Base-by-base conservation (phyloP, 2,888 invertebrate genomes). In the Thecophora atra region DNA sequence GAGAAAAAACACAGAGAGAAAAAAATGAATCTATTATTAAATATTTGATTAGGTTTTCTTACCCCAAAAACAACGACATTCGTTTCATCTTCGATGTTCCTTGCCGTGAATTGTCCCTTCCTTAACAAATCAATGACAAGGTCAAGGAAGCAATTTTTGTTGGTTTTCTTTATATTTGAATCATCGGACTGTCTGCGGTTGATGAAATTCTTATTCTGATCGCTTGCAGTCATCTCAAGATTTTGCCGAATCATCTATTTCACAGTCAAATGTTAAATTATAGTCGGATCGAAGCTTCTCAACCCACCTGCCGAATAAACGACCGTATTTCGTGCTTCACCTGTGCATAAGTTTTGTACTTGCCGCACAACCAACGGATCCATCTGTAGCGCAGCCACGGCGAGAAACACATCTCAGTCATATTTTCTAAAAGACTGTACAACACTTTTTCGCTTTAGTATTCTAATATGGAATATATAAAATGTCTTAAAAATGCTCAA, bases 31-130 rank as follows among this genome's bases (percentile, higher is more conserved):
- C 7, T 30, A 51, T n/a, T 3, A 21, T 47, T 19, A 17, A 52
- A 21, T n/a, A 19, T 47, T 64, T 13, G 24, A 4, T 24, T 1
- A 52, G 3, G 15, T 5, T 56, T 5, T 65, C 52, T 47, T 76
- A 81, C 80, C 11, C 83, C 85, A 73, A 84, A 82, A 0, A 85
- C 83, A 64, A 85, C 81, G 0, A 81, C 79, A 75, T 83, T 84
- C 0, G 84, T 80, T 76, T 85, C 85, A 68, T 81, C 80, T 72
- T 81, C 81, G 1, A 85, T 82, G 71, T 85, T 82, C 63, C 80
- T 74, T 78, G 74, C 78, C 6, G 74, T 81, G 44, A 85, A 85
- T 1, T 79, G 70, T 2, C 81, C 81, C 0, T 76, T 79, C 24
- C 73, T 79, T 6, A 81, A 62, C 58, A 85, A 73, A 64, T 84